Evolutionary conservation across 2,113 vertebrate genomes (phyloP).

Genomic region (Solenodon paradoxus): DNA sequence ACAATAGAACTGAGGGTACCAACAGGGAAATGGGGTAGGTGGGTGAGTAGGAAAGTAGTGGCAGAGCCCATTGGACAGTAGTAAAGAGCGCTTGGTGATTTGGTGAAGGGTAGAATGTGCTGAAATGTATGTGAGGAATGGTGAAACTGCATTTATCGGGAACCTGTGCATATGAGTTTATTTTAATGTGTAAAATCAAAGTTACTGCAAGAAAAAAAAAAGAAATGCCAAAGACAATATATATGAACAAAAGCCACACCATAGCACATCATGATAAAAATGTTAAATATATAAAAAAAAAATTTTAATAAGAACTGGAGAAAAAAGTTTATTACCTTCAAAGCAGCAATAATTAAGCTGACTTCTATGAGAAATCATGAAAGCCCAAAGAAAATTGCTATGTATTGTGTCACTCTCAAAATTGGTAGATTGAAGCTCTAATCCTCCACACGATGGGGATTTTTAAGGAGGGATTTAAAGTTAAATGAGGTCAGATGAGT

Average conservation of each 20-base stretch:
- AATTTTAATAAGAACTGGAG: not conserved
- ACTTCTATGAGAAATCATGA: not conserved
- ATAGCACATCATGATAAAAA: not conserved
- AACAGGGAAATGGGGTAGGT: too few relatives aligned
- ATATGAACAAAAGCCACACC: not conserved
- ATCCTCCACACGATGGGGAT: not conserved
- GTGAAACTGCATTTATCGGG: too few relatives aligned
- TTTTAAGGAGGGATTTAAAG: not conserved
- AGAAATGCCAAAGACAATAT: too few relatives aligned
- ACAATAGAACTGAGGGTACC: too few relatives aligned
- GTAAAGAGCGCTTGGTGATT: too few relatives aligned
- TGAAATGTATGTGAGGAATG: too few relatives aligned
- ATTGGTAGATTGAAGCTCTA: not conserved
- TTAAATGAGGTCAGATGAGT: not conserved
- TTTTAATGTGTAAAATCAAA: too few relatives aligned
- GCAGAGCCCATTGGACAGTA: too few relatives aligned
- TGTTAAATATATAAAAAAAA: not conserved
- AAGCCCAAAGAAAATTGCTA: not conserved
- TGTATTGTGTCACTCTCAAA: not conserved
- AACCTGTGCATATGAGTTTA: too few relatives aligned
- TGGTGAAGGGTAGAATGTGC: too few relatives aligned
- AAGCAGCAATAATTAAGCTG: not conserved
- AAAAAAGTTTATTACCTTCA: not conserved
- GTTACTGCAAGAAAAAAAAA: too few relatives aligned
- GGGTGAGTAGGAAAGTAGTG: too few relatives aligned